phyloP scores from a whole-genome alignment of 2,888 invertebrate genomes.

The Drosophila anomelani region DNA sequence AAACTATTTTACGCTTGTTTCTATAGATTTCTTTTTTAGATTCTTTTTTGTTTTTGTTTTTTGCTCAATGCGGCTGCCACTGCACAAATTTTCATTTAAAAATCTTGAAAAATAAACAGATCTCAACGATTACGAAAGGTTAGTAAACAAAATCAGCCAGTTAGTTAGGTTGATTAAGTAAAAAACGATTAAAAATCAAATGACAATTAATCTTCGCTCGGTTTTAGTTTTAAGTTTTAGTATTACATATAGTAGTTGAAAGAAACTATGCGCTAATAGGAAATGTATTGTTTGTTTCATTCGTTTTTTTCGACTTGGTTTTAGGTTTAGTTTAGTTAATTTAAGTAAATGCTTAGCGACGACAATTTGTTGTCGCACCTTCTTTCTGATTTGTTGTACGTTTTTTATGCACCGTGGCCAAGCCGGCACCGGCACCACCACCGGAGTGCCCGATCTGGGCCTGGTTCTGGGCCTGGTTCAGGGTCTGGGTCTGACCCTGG shows the following conservation, averaged over 20 bases:
- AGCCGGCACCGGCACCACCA: conserved; percentile 79
- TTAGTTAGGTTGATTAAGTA: conserved; percentile 37
- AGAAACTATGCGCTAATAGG: conserved; percentile 76
- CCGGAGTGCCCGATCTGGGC: conserved; percentile 76
- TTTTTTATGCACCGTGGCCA: conserved; percentile 89
- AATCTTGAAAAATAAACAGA: conserved; percentile 62
- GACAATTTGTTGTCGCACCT: conserved; percentile 85
- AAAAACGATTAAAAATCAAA: conserved; percentile 59
- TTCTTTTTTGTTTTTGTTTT: conserved; percentile 21
- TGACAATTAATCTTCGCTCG: conserved; percentile 42
- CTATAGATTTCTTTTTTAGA: conserved; percentile 38
- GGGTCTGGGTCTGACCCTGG: conserved; percentile 46
- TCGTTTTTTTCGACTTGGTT: conserved; percentile 39
- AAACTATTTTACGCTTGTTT: conserved; percentile 63
- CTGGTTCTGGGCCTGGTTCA: conserved; percentile 60
- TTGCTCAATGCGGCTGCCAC: conserved; percentile 66
- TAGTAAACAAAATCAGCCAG: conserved; percentile 56
- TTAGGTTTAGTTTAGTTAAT: conserved; percentile 23
- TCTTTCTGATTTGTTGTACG: conserved; percentile 86
- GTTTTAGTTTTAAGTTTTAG: conserved; percentile 32
- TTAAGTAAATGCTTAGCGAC: conserved; percentile 81
- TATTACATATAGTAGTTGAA: conserved; percentile 64
- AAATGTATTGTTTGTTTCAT: conserved; percentile 50
- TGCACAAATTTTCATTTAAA: conserved; percentile 53
- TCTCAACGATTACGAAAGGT: conserved; percentile 63